Base-by-base conservation (phyloP, 2,797 vertebrate genomes). In the Todus mexicanus region DNA sequence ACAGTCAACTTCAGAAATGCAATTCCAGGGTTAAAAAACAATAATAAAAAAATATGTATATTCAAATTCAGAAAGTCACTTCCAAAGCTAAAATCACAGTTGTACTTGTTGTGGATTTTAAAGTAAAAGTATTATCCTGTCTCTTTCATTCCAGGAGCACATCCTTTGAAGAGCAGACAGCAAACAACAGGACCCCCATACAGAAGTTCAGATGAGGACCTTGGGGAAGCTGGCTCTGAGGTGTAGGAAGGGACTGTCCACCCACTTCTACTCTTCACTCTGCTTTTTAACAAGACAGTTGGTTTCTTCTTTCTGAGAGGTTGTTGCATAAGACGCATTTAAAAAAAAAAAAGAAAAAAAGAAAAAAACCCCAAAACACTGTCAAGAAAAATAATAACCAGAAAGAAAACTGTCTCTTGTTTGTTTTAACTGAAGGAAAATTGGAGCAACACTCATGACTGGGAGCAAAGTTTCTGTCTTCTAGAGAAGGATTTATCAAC, bases 271-370 rank as follows among this genome's bases (percentile, higher is more conserved):
- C 21, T 25, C 65, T 87, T 79, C 89, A 82, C 33, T 47, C 75
- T 89, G 72, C n/a, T 69, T 88, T 80, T 89, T 77, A 92, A 84
- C 64, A 84, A 90, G 70, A 92, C 59, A 92, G 89, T 86, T 88
- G 87, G 43, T 91, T 91, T 73, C 66, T 47, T 81, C 70, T 81
- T 94, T 81, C 87, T 75, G 68, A 25, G 11, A 88, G n/a, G n/a
- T 3, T 83, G 81, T 92, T 95, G 82, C 82, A 19, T 91, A 94
- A 94, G 61, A 85, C 10, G 2, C 38, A 60, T 45, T 23, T 3
- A 0, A 15, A 75, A 59, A 65, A 0, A 18, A 65, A 59, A 0
- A 14, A 78, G 50, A 45, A 0, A 17, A 61, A 47, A 45, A 66
- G 48, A 50, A 50, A 9, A 20, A 50, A 72, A 65, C n/a, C n/a